A percentile compares a stretch with the other conserved stretches of the same genome.
phyloP scores from a whole-genome alignment of 2,113 vertebrate genomes.

The Pelodiscus sinensis region DNA sequence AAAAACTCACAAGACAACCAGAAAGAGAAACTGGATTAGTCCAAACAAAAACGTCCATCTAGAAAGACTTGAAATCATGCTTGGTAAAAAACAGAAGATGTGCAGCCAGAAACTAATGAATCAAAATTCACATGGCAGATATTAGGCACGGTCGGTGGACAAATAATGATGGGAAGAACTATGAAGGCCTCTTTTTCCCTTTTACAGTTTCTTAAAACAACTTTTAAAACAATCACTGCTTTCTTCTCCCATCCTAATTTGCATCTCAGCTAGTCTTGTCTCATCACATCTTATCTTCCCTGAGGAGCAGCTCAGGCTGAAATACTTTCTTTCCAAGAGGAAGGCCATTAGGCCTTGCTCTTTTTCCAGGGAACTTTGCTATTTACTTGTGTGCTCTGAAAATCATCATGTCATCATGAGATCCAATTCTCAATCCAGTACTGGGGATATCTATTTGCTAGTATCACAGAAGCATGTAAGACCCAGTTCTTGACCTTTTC shows the following conservation, averaged over 20 bases:
- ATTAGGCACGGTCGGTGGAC: neutral
- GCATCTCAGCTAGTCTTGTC: neutral
- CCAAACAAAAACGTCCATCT: neutral
- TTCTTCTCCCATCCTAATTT: neutral
- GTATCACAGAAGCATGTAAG: neutral
- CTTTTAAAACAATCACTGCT: neutral
- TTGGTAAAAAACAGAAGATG: neutral
- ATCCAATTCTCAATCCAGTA: neutral
- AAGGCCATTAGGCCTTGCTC: neutral
- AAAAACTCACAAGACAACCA: neutral
- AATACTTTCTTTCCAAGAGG: neutral
- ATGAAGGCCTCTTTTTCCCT: neutral
- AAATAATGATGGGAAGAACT: neutral
- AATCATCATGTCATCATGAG: neutral
- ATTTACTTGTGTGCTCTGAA: neutral
- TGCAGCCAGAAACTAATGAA: neutral
- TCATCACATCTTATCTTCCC: neutral
- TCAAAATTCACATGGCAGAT: neutral
- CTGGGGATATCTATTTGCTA: neutral
- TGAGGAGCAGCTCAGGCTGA: neutral
- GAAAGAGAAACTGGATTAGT: neutral
- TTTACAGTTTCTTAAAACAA: neutral
- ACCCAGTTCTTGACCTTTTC: neutral
- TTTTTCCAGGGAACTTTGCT: neutral
- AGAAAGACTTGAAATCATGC: neutral